phyloP scores from a whole-genome alignment of 2,888 invertebrate species.

The Megaustenia siamemsis region DNA sequence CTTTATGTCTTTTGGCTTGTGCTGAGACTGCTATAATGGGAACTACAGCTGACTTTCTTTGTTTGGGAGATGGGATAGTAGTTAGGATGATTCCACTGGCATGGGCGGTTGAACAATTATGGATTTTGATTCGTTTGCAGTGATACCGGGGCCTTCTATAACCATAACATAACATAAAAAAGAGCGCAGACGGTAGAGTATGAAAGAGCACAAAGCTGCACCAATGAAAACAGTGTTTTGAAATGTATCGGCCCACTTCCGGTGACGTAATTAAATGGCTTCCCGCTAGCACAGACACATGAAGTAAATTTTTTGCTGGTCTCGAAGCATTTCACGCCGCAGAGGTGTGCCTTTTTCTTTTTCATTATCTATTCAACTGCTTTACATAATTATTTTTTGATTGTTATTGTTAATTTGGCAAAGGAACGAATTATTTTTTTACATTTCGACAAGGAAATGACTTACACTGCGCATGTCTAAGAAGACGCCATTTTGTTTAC shows the following conservation, averaged over 20 bases:
- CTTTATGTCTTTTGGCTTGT: no score
- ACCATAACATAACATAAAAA: no score
- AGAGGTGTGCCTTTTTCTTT: neutral
- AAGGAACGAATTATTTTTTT: neutral
- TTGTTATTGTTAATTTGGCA: neutral
- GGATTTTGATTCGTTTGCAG: no score
- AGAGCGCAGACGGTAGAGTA: neutral
- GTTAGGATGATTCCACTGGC: no score
- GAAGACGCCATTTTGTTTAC: conserved; percentile 55
- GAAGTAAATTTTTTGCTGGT: neutral
- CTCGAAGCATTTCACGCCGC: neutral
- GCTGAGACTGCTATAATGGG: no score
- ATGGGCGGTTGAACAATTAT: no score
- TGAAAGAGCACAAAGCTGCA: conserved; percentile 21
- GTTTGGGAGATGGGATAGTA: no score
- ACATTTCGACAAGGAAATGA: neutral
- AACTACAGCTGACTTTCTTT: no score
- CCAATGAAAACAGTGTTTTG: conserved; percentile 40
- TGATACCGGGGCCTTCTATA: no score
- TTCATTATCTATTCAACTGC: neutral
- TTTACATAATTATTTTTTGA: no score
- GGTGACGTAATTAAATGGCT: conserved; percentile 62
- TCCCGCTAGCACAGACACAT: conserved; percentile 42
- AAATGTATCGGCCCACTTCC: conserved; percentile 57
- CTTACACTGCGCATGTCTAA: conserved; percentile 55